Percentiles rank a stretch among this genome's conserved stretches.
phyloP scores from a whole-genome alignment of 2,113 vertebrate genomes.

The Pongo pygmaeus region DNA sequence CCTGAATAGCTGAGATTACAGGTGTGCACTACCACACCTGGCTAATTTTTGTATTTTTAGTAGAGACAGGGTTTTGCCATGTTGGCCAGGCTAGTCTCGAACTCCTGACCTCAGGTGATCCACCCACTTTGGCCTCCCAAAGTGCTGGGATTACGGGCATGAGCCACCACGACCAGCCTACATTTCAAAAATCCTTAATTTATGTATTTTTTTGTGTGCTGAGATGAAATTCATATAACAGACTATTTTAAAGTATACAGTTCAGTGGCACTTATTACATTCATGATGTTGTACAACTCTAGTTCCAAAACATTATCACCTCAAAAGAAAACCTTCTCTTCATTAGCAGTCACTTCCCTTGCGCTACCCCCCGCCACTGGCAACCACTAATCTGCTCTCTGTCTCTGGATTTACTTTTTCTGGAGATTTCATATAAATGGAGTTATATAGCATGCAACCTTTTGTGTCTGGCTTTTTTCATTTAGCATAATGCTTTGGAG shows the following conservation, averaged over 20 bases:
- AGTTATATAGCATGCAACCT: background rate
- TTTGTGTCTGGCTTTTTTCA: background rate
- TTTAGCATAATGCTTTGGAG: background rate
- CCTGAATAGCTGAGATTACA: too few relatives aligned
- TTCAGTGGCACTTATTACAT: background rate
- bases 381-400: background rate
- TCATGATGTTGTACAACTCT: background rate
- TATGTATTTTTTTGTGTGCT: background rate
- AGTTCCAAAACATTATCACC: background rate
- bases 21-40: too few relatives aligned
- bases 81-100: too few relatives aligned
- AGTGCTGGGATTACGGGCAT: too few relatives aligned
- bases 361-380: too few relatives aligned
- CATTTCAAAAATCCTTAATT: background rate
- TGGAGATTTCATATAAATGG: background rate
- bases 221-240: background rate
- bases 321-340: background rate
- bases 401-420: background rate
- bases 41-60: too few relatives aligned
- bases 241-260: background rate
- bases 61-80: too few relatives aligned
- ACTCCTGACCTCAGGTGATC: too few relatives aligned
- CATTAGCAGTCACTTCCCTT: too few relatives aligned
- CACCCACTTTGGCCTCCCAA: too few relatives aligned
- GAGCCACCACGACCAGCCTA: too few relatives aligned